Conservation (phyloP, 2,797 vertebrate species). For the Liparis tanakae region DNA sequence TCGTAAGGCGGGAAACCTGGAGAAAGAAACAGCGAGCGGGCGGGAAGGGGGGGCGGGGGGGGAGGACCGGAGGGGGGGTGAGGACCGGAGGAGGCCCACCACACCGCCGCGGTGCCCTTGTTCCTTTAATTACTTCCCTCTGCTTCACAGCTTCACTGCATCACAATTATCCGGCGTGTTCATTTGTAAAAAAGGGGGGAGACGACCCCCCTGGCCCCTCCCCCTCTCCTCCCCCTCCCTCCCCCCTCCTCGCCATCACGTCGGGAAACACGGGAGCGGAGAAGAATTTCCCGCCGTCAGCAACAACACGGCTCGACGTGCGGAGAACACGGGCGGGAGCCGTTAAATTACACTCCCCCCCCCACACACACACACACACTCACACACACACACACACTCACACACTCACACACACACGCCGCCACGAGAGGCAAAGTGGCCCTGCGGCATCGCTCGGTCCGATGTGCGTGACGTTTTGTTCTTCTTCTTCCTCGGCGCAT, state of each 20-base stretch:
- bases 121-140: no score
- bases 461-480: conserved; percentile 15
- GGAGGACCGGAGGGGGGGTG: conserved; percentile 41
- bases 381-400: background rate
- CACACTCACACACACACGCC: background rate
- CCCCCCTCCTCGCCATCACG: conserved; percentile 45
- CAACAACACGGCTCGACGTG: conserved; percentile 52
- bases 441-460: conserved; percentile 9
- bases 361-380: no score
- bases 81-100: conserved; percentile 28
- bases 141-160: no score
- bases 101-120: background rate
- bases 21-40: conserved; percentile 1
- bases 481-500: background rate
- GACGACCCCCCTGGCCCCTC: conserved; percentile 56
- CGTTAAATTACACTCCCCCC: conserved; percentile 41
- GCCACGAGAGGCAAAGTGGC: conserved; percentile 28
- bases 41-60: conserved; percentile 31
- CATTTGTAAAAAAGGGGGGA: conserved; percentile 23
- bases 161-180: no score
- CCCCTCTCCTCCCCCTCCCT: no score
- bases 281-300: conserved; percentile 61
- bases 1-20: conserved; percentile 32
- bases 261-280: conserved; percentile 33
- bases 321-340: conserved; percentile 51